Base-by-base conservation (phyloP, 2,797 vertebrate genomes). In the Spinus pinus region DNA sequence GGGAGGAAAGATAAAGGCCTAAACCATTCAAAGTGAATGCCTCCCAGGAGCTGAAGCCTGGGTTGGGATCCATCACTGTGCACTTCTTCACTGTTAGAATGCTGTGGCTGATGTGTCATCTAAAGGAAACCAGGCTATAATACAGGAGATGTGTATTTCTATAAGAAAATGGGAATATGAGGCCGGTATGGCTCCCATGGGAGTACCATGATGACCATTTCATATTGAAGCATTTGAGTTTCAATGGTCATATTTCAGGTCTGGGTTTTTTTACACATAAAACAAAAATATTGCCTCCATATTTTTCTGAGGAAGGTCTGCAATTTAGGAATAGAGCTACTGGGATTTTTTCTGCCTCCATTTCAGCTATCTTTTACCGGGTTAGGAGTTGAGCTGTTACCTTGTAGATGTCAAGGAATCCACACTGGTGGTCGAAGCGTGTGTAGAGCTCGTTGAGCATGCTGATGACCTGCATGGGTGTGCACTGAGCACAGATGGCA, bases 381-480 rank as follows among this genome's bases (percentile, higher is more conserved):
- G 6, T 39, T 57, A 50, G 19, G 12, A 33, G 44, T 37, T n/a
- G 33, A 94, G 58, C 5, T 14, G 8, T 97, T 98, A 99, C 99
- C 99, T 99, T 99, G 89, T 99, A 99, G 96, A 99, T 99, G 74
- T 99, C 99, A 94, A 99, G 98, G 89, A 99, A 99, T 69, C 99
- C 99, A 82, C 99, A 99, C 97, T 99, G 99, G 98, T 99, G 99
- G 98, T 99, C 99, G 66, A 99, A 99, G 87, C 99, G 98, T 0
- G 99, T 99, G 97, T 99, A 99, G 33, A 99, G 98, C 90, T 99
- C 99, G 0, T 99, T 99, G 94, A 99, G 98, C 99, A 99, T 99
- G 97, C 99, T 99, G 98, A 99, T 99, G 94, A 99, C 99, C 97
- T 99, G 99, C 99, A 99, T 99, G 72, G 99, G 99, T 0, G 99